Evolutionary conservation across 1,140 invertebrate species (phyloP), one percentile per base, ranked within the genome.

Genomic region (Papilio helenus): DNA sequence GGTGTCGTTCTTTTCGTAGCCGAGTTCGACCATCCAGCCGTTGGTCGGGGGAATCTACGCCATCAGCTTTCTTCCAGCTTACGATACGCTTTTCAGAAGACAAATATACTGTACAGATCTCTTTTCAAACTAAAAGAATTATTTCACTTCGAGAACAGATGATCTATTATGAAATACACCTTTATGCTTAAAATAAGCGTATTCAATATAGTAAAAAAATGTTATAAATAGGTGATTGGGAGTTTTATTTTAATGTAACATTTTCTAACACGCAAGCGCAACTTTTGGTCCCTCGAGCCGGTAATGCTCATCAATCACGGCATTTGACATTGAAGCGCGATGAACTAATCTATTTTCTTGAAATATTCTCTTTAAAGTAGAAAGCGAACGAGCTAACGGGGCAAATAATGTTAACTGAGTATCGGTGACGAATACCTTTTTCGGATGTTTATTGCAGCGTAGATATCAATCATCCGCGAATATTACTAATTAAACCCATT

Each of bases 321-420:
- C 14, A 61, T 61, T 61, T 61, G 58, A 61, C 23, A 14, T 61
- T 61, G 58, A 61, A 23, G 58, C 58, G 58, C 26, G 51, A 55
- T 55, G 58, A 61, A 61, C 14, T 61, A 26, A 61, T 61, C 58
- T 61, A 61, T 61, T 55, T 61, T 26, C 58, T 61, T 61, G 58
- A 26, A 61, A 4, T 26, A 61, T 61, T 61, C 23, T 61, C 12
- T 61, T 61, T 61, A 61, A 26, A 61, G 58, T 12, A 61, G 26
- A 55, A 4, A 2, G 51, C 8, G 12, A 61, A 61, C 58, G 23
- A 23, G 23, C 51, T 20, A 16, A 18, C 46, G 46, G 3, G 46
- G 16, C 46, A 18, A 16, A 14, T 49, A 16, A 18, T 49, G 16
- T 49, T 16, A 49, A 39, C 34, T 8, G 34, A 46, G 12, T 46